phyloP scores from a whole-genome alignment of 2,888 invertebrate genomes.

The Philhelius pedissequus region DNA sequence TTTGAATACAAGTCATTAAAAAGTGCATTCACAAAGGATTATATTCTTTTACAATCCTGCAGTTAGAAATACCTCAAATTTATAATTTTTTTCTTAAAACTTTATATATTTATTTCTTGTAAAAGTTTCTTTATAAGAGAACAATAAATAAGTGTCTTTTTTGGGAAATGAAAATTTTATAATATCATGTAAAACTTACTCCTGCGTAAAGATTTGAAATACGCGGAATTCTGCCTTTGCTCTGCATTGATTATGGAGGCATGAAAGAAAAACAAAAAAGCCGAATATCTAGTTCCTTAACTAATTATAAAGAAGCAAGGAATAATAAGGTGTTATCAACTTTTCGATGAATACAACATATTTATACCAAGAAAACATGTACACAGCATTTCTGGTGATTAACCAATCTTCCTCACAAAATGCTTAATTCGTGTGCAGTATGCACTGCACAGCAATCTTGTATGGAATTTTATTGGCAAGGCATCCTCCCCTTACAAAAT shows the following conservation, averaged over 20 bases:
- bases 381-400: conserved; percentile 42
- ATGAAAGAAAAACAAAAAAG: neutral
- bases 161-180: no score
- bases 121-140: no score
- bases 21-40: no score
- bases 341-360: neutral
- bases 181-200: no score
- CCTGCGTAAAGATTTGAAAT: neutral
- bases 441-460: conserved; percentile 11
- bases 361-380: conserved; percentile 6
- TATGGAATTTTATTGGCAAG: neutral
- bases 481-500: neutral
- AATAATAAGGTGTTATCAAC: neutral
- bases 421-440: conserved; percentile 37
- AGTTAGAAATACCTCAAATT: no score
- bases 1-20: no score
- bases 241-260: neutral
- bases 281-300: conserved; percentile 6
- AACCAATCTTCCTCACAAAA: conserved; percentile 49
- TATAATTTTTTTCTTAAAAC: no score
- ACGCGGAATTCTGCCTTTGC: neutral
- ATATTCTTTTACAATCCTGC: no score
- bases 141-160: no score
- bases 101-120: no score
- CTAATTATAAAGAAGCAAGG: conserved; percentile 34